Base-by-base conservation (phyloP, 2,888 invertebrate genomes). In the Charanyca ferruginea region DNA sequence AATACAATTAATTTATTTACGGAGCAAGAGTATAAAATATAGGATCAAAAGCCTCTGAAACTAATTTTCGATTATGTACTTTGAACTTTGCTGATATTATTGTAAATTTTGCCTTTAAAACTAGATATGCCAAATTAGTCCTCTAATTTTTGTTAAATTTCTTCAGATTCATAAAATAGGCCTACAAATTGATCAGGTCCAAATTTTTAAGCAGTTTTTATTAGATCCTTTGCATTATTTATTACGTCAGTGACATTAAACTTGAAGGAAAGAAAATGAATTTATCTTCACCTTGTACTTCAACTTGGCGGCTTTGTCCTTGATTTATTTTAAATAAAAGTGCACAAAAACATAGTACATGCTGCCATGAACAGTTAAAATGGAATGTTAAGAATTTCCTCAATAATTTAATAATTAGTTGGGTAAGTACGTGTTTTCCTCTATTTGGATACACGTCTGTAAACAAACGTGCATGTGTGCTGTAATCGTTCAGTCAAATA, bases 351-450 rank as follows among this genome's bases (percentile, higher is more conserved):
- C 18, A 32, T 44, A 45, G 22, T 51, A 64, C 57, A 58, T 77
- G 64, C 28, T 78, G 42, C 47, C 62, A 62, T 57, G 58, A 51
- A 54, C 44, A 52, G 23, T 38, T 48, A n/a, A 44, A 62, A 32
- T 51, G 59, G 57, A 66, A 64, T 66, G 35, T 58, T n/a, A 55
- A 60, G 41, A 54, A 81, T 75, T 81, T 63, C 38, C 23, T 51
- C 16, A 60, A 42, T 59, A 60, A 77, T 63, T 66, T 57, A 58
- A 54, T 73, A 66, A 77, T 68, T 65, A n/a, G 32, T 28, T 42
- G 22, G 20, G 35, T n/a, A n/a, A 28, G 38, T 38, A 38, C 38
- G 22, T 60, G 60, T 57, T 62, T 78, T 55, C 57, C 60, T 60
- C 23, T 54, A 73, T 77, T 78, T 58, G 42, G 9, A 51, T 73